A percentile compares a stretch with the other conserved stretches of the same genome.
These are phyloP conservation scores for Salvelinus namaycush DNA, from an alignment of 2,113 vertebrate genomes.

Conservation along the genomic window DNA sequence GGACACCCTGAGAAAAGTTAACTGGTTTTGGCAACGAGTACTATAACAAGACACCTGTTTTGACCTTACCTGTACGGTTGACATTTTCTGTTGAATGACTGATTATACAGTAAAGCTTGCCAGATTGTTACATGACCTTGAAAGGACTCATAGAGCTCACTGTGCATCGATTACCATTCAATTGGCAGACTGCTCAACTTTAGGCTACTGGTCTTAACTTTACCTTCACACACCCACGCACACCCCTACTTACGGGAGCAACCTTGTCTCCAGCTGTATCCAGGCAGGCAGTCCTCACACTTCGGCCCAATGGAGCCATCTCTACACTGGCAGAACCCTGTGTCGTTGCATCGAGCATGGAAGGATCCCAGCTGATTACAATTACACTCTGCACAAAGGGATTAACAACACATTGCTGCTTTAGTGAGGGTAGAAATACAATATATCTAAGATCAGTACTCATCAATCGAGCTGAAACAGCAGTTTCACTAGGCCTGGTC, in stretches of 20 bases:
- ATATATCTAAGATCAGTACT: background rate
- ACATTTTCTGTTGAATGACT: background rate
- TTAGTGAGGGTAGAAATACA: background rate
- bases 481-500: too few species aligned
- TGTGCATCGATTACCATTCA: too few species aligned
- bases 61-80: background rate
- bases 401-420: background rate
- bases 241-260: constrained; percentile 80
- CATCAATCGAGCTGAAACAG: background rate
- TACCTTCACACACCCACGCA: background rate
- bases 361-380: constrained; percentile 83
- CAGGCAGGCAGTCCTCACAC: constrained; percentile 87
- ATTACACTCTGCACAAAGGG: constrained; percentile 79
- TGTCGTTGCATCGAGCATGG: constrained; percentile 87
- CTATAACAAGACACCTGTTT: too few species aligned
- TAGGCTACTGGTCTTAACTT: too few species aligned
- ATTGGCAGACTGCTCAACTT: too few species aligned
- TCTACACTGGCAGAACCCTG: constrained; percentile 88
- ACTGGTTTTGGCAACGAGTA: too few species aligned
- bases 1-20: background rate
- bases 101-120: background rate
- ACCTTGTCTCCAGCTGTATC: constrained; percentile 85
- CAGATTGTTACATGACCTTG: background rate
- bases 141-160: too few species aligned
- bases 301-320: constrained; percentile 82